Evolutionary conservation across 2,797 vertebrate species (phyloP).

Genomic region (Sphaeramia orbicularis): DNA sequence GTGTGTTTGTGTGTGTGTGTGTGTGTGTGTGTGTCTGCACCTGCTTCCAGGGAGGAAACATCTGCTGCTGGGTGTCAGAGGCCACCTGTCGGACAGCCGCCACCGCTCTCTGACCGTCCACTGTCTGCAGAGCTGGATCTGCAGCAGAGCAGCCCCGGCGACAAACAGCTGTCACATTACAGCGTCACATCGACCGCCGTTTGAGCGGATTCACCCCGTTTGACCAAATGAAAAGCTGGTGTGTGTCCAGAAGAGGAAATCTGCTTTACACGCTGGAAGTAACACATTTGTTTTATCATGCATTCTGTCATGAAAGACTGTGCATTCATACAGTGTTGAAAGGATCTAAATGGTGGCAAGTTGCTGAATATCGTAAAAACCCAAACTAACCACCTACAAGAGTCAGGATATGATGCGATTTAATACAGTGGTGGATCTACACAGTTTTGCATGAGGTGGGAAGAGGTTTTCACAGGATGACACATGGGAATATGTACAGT

Average conservation of each 20-base stretch:
- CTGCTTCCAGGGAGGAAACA: constrained; percentile 78
- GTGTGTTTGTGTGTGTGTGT: constrained; percentile 13
- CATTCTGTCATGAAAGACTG: neutral
- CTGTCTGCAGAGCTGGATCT: constrained; percentile 26
- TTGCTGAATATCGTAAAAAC: too few relatives aligned
- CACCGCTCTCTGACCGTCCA: constrained; percentile 16
- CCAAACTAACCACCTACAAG: too few relatives aligned
- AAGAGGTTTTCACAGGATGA: too few relatives aligned
- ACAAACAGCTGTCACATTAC: constrained; percentile 41
- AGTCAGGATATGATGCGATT: too few relatives aligned
- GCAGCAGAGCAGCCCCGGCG: constrained; percentile 28
- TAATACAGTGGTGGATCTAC: too few relatives aligned
- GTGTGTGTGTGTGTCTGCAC: constrained; percentile 60
- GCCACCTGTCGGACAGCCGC: constrained; percentile 71
- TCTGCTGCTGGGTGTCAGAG: constrained; percentile 74
- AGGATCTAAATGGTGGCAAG: neutral
- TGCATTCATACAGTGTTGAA: neutral
- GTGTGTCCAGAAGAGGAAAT: constrained; percentile 42
- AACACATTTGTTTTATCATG: constrained; percentile 12
- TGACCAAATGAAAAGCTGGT: constrained; percentile 7
- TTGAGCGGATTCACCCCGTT: neutral
- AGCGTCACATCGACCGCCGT: neutral
- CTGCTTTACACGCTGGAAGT: constrained; percentile 17
- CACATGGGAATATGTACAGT: too few relatives aligned
- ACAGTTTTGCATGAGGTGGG: too few relatives aligned